phyloP scores from a whole-genome alignment of 1,140 invertebrate genomes.

The Drosophila arawakana region DNA sequence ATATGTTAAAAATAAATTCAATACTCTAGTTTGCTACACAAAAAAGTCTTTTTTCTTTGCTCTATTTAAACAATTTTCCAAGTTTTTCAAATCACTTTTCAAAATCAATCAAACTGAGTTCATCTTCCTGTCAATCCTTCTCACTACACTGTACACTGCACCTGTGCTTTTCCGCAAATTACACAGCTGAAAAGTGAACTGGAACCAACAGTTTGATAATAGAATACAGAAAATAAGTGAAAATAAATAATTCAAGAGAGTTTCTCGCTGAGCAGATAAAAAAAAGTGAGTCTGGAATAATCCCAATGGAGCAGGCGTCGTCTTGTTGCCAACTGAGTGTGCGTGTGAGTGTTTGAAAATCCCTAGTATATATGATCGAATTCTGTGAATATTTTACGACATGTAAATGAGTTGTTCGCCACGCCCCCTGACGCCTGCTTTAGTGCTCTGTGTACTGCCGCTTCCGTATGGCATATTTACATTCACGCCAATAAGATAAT shows the following conservation, averaged over 20 bases:
- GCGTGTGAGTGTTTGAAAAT: conserved; percentile 30
- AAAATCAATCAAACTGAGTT: too few species aligned
- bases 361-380: conserved; percentile 41
- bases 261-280: not conserved
- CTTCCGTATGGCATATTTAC: conserved; percentile 59
- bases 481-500: conserved; percentile 75
- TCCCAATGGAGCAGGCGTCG: not conserved
- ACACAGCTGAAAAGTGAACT: too few species aligned
- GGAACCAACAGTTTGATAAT: too few species aligned
- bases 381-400: conserved; percentile 57
- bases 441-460: not conserved
- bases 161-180: too few species aligned
- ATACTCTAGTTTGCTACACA: too few species aligned
- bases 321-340: conserved; percentile 32
- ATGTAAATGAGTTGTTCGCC: conserved; percentile 61
- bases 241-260: not conserved
- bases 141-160: too few species aligned
- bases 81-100: too few species aligned
- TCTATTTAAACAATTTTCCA: too few species aligned
- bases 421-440: not conserved
- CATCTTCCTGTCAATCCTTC: too few species aligned
- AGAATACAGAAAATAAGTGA: too few species aligned
- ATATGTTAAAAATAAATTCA: too few species aligned
- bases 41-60: too few species aligned
- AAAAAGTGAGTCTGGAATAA: not conserved